These are phyloP conservation scores for Chrysomela aeneicollis DNA, from an alignment of 2,888 invertebrate species.

Conservation along the genomic window DNA sequence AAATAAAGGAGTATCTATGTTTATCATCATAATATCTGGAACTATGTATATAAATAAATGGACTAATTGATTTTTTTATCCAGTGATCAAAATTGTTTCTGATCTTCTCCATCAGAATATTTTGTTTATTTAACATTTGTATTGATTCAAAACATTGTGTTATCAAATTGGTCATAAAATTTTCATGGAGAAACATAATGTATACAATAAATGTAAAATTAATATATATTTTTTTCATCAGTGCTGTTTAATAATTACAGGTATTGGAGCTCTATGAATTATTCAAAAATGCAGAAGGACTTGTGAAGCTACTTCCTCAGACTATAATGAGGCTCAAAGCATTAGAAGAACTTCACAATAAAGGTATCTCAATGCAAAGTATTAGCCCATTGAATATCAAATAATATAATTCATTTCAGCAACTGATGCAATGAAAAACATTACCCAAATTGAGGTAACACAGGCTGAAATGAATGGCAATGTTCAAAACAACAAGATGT, in stretches of 20 bases:
- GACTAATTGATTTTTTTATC: too few relatives aligned
- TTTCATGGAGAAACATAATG: too few relatives aligned
- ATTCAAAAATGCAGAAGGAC: slow-evolving; percentile 84
- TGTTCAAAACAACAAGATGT: slow-evolving; percentile 79
- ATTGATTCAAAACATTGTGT: too few relatives aligned
- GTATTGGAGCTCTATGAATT: slow-evolving; percentile 86
- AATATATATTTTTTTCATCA: too few relatives aligned
- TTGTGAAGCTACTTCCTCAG: slow-evolving; percentile 79
- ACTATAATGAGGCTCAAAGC: slow-evolving; percentile 87
- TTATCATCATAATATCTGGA: too few relatives aligned
- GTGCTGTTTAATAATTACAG: slow-evolving; percentile 57
- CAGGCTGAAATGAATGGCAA: slow-evolving; percentile 76
- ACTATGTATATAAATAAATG: too few relatives aligned
- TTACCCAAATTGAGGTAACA: slow-evolving; percentile 80
- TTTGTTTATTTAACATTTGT: too few relatives aligned
- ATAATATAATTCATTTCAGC: slow-evolving; percentile 65
- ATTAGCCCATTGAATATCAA: neutral
- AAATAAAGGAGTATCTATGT: too few relatives aligned
- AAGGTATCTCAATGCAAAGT: slow-evolving; percentile 70
- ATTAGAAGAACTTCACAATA: slow-evolving; percentile 86
- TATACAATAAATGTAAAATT: too few relatives aligned
- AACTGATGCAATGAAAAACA: slow-evolving; percentile 84
- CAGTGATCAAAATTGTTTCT: too few relatives aligned
- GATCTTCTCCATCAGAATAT: too few relatives aligned
- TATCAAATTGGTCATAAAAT: too few relatives aligned